Evolutionary conservation across 2,113 vertebrate species (phyloP), one percentile per base, ranked within the genome.

Genomic region (Uropsilus gracilis): DNA sequence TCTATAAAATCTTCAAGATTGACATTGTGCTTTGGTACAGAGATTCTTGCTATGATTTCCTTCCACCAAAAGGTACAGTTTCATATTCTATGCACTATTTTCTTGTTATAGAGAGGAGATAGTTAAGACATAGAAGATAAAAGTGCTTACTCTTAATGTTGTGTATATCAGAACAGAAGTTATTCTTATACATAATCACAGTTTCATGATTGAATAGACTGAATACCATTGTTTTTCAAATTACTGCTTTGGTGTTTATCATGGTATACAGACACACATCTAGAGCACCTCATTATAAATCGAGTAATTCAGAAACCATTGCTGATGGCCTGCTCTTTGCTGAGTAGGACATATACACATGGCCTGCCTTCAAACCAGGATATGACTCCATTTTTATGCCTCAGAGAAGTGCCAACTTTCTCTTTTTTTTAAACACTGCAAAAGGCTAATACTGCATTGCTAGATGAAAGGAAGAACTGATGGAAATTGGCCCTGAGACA

Each of bases 1-100:
- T 98, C 87, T 99, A 98, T 97, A 98, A 98, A 86, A 61, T 98
- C 89, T 99, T 99, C 97, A 99, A 99, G 96, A 97, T 99, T 57
- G 99, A 99, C 86, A 98, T 99, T n/a, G 98, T 98, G 63, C 98
- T 99, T 95, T 99, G 98, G 97, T 99, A 98, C 97, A 98, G 99
- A 77, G 98, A 97, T 77, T 96, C 90, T 16, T 99, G 98, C 96
- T 97, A 97, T n/a, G 94, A 93, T 92, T 95, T 99, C 92, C 98
- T 99, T 50, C 39, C 86, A 8, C 83, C 95, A 86, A 98, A 98
- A 98, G 99, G 99, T 99, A 99, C 0, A 12, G 68, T 92, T 94
- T 44, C 94, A 4, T 37, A 39, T 86, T 91, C n/a, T 63, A 14
- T 37, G 12, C 13, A 82, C 18, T 32, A 34, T 83, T 66, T 91